phyloP scores from a whole-genome alignment of 2,888 invertebrate species.

The Microchrysa polita region DNA sequence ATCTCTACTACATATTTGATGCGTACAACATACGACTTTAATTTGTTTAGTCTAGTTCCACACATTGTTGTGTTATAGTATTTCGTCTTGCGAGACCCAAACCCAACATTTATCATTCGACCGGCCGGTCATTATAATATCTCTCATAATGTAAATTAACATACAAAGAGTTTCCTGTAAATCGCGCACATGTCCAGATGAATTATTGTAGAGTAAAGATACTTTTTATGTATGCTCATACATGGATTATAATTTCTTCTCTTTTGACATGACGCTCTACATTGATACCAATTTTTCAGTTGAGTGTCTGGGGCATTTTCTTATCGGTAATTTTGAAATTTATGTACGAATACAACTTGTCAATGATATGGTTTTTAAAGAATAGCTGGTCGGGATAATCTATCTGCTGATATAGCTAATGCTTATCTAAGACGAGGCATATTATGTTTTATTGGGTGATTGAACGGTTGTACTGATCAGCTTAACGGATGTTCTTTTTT shows the following conservation, averaged over 20 bases:
- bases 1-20: neutral
- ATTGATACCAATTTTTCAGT: neutral
- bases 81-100: neutral
- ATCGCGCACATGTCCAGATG: neutral
- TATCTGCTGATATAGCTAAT: too few relatives aligned
- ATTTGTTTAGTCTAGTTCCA: constrained; percentile 27
- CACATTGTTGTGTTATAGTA: constrained; percentile 7
- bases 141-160: constrained; percentile 27
- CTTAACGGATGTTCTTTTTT: too few relatives aligned
- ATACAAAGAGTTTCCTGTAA: constrained; percentile 40
- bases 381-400: too few relatives aligned
- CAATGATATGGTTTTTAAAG: too few relatives aligned
- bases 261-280: neutral
- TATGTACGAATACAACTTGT: too few relatives aligned
- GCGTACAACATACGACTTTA: constrained; percentile 13
- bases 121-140: neutral
- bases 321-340: neutral
- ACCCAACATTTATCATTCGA: neutral
- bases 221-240: too few relatives aligned
- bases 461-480: too few relatives aligned
- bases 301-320: neutral
- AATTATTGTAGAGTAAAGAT: neutral
- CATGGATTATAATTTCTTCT: too few relatives aligned
- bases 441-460: too few relatives aligned
- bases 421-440: too few relatives aligned